A percentile compares a stretch with the other conserved stretches of the same genome.
phyloP scores from a whole-genome alignment of 37 sponge, comb jelly and placozoan species.

The Theonella swinhoei region DNA sequence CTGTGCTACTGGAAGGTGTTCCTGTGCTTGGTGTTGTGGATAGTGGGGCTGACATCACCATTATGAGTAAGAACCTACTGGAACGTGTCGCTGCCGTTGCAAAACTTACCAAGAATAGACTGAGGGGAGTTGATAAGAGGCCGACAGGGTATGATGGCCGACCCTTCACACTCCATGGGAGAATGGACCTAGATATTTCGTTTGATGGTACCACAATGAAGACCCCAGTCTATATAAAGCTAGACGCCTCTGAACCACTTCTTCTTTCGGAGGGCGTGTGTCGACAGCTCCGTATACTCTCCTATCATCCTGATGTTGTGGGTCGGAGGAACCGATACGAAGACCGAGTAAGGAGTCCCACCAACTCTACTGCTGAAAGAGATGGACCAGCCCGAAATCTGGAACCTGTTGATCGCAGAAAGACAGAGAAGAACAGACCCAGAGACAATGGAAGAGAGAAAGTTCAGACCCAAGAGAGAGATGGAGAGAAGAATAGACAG shows the following conservation, averaged over 20 bases:
- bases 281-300: constrained; percentile 22
- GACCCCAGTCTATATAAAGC: constrained; percentile 40
- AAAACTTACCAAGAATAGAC: neutral
- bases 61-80: constrained; percentile 5
- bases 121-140: constrained; percentile 8
- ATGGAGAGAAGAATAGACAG: no score
- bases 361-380: no score
- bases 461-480: no score
- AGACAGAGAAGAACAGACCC: no score
- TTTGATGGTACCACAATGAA: constrained; percentile 16
- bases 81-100: constrained; percentile 12
- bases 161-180: constrained; percentile 36
- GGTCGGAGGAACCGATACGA: neutral
- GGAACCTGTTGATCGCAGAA: no score
- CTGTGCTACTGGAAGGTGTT: constrained; percentile 5
- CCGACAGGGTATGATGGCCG: constrained; percentile 20
- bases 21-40: constrained; percentile 22
- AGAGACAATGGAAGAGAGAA: no score
- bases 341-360: neutral
- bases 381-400: no score
- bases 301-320: constrained; percentile 20
- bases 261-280: constrained; percentile 37
- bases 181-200: constrained; percentile 20
- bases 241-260: constrained; percentile 30
- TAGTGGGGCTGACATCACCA: constrained; percentile 33